Percentiles rank a stretch among this genome's conserved stretches.
Conservation (phyloP, 1,140 invertebrate species). For the Platyura marginata region DNA sequence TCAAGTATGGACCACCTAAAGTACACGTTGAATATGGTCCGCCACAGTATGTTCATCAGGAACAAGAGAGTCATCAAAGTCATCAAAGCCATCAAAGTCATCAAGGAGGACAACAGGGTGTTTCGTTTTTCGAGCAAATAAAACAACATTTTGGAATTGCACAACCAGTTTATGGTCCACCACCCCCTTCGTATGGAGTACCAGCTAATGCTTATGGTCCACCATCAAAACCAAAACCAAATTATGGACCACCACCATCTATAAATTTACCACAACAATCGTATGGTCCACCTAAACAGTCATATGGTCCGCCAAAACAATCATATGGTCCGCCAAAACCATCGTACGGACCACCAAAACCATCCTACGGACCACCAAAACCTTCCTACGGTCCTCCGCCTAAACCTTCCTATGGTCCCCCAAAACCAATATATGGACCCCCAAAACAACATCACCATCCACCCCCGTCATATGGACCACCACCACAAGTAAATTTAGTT, state of each 20-base stretch:
- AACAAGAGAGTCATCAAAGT: neutral
- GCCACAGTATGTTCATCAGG: conserved; percentile 8
- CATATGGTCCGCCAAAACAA: conserved; percentile 26
- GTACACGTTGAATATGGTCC: conserved; percentile 19
- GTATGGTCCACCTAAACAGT: conserved; percentile 22
- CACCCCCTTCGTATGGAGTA: conserved; percentile 17
- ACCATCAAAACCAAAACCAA: conserved; percentile 14
- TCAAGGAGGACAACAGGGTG: neutral
- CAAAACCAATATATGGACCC: conserved; percentile 14
- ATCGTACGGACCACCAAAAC: conserved; percentile 23
- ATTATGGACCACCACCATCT: conserved; percentile 23
- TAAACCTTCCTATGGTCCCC: conserved; percentile 26
- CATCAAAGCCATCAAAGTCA: neutral
- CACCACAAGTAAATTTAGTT: too few relatives aligned
- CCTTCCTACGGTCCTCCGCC: conserved; percentile 16
- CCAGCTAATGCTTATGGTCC: conserved; percentile 17
- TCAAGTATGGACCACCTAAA: conserved; percentile 20
- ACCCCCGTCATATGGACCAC: conserved; percentile 16
- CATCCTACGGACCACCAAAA: conserved; percentile 21
- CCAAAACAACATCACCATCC: conserved; percentile 15
- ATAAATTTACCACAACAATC: conserved; percentile 7
- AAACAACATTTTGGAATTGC: conserved; percentile 21
- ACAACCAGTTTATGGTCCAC: conserved; percentile 26
- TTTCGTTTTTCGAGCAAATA: conserved; percentile 16
- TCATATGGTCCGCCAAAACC: conserved; percentile 27